phyloP scores from a whole-genome alignment of 2,888 invertebrate genomes.

The Rotaria sp. region DNA sequence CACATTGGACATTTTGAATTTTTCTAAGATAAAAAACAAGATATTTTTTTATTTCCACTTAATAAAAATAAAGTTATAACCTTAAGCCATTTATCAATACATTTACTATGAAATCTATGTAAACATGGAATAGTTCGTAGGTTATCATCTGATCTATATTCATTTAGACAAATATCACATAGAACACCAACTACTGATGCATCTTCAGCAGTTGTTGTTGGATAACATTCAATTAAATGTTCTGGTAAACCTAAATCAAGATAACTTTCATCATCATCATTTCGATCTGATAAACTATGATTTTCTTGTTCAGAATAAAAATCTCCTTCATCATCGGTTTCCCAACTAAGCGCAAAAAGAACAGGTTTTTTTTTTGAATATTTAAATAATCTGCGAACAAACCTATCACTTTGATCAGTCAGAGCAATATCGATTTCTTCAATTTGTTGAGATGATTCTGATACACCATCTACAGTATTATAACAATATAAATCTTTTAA shows the following conservation, averaged over 20 bases:
- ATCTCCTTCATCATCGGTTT: slow-evolving; percentile 24
- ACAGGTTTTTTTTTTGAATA: no score
- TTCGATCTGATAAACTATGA: not conserved
- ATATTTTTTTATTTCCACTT: not conserved
- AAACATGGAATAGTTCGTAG: slow-evolving; percentile 1
- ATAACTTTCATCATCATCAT: not conserved
- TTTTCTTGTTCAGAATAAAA: not conserved
- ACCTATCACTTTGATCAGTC: slow-evolving; percentile 20
- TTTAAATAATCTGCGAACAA: no score
- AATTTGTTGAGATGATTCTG: not conserved
- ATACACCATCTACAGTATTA: no score
- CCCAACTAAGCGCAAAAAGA: not conserved
- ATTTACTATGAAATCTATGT: not conserved
- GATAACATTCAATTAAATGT: slow-evolving; percentile 21
- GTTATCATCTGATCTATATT: not conserved
- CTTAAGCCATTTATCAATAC: slow-evolving; percentile 26
- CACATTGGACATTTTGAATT: slow-evolving; percentile 8
- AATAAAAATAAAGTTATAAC: not conserved
- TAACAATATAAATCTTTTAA: no score
- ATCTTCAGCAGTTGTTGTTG: not conserved
- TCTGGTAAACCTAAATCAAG: not conserved
- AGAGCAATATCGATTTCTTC: not conserved
- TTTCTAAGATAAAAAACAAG: not conserved
- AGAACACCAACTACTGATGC: not conserved
- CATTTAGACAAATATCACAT: slow-evolving; percentile 25